Conservation (phyloP, 2,797 vertebrate genomes). For the Enteromius treurensis region DNA sequence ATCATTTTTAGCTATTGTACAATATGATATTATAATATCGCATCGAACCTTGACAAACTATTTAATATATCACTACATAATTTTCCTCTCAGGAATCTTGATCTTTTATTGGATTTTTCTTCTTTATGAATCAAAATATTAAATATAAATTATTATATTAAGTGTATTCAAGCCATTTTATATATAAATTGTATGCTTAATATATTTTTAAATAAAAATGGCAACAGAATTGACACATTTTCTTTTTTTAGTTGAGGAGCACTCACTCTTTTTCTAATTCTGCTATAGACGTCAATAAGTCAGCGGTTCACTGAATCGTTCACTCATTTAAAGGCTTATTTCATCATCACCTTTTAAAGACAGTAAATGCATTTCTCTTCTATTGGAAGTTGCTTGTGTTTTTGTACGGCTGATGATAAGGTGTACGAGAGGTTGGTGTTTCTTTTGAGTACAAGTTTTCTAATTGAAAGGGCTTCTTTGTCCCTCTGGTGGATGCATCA, state of each 20-base stretch:
- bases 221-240: neutral
- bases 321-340: slow-evolving; percentile 76
- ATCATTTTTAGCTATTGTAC: neutral
- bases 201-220: slow-evolving; percentile 7
- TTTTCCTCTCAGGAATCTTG: neutral
- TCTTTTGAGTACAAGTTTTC: slow-evolving; percentile 69
- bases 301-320: slow-evolving; percentile 70
- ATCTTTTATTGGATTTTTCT: neutral
- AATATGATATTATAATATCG: neutral
- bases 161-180: neutral
- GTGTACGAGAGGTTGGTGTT: slow-evolving; percentile 72
- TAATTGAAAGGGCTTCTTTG: slow-evolving; percentile 79
- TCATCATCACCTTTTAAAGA: slow-evolving; percentile 75
- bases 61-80: neutral
- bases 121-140: neutral
- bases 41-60: neutral
- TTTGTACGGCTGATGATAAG: slow-evolving; percentile 73
- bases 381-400: slow-evolving; percentile 67
- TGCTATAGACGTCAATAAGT: slow-evolving; percentile 66
- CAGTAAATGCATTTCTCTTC: slow-evolving; percentile 68
- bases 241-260: slow-evolving; percentile 25
- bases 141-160: neutral
- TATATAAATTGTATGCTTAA: neutral
- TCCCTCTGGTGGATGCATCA: slow-evolving; percentile 70
- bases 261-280: slow-evolving; percentile 63